A percentile compares a stretch with the other conserved stretches of the same genome.
phyloP scores from a whole-genome alignment of 2,797 vertebrate genomes.

The Morelia viridis region DNA sequence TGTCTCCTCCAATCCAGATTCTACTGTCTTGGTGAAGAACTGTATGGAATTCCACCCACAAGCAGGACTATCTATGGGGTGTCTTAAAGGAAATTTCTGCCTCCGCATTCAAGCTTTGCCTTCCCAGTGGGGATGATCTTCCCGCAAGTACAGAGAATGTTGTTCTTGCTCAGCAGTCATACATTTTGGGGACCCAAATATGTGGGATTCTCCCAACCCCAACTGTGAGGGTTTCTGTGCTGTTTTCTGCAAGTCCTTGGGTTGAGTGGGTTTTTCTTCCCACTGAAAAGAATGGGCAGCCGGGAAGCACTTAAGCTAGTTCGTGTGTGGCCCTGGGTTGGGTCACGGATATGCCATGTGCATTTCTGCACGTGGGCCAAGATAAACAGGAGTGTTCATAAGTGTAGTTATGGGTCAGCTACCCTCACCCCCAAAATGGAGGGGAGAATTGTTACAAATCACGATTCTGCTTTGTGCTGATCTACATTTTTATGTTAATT shows the following conservation, averaged over 20 bases:
- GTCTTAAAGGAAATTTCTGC: too few species aligned
- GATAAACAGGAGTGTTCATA: neutral
- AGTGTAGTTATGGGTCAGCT: neutral
- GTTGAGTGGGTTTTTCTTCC: neutral
- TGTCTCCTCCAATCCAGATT: too few species aligned
- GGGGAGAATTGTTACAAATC: neutral
- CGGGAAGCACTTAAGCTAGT: fast-evolving
- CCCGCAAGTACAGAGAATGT: neutral
- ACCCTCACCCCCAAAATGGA: neutral
- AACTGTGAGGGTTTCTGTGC: neutral
- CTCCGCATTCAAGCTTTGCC: too few species aligned
- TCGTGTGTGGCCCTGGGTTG: neutral
- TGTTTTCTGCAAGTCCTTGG: neutral
- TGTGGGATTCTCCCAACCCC: too few species aligned
- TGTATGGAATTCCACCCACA: too few species aligned
- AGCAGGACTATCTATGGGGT: too few species aligned
- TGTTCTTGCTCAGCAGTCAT: neutral
- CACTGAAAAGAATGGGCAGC: neutral
- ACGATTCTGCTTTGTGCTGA: neutral
- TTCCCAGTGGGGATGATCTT: neutral
- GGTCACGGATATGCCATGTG: neutral
- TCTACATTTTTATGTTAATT: neutral
- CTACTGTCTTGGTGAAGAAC: too few species aligned
- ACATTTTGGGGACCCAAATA: neutral
- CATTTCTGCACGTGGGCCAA: neutral